Conservation (phyloP, 2,888 invertebrate genomes). For the Tipula lateralis region DNA sequence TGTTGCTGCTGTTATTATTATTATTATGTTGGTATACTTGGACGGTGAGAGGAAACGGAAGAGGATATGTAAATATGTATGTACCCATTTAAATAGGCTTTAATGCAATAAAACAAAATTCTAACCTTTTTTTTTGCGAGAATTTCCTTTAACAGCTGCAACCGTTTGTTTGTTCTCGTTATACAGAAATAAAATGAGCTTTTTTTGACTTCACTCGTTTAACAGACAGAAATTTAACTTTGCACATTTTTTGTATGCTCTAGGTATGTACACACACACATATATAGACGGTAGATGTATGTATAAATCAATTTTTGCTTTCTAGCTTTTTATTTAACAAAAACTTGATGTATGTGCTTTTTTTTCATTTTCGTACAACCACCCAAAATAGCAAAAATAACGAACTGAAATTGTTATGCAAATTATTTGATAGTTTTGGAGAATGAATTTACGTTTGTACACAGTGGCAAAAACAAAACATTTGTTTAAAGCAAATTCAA, state of each 20-base stretch:
- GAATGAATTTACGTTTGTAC: neutral
- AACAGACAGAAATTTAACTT: slow-evolving; percentile 7
- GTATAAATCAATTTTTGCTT: slow-evolving; percentile 16
- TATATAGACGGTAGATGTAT: neutral
- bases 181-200: neutral
- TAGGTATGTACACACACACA: no score
- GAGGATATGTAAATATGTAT: neutral
- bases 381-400: neutral
- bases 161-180: neutral
- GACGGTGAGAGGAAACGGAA: neutral
- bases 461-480: neutral
- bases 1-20: neutral
- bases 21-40: neutral
- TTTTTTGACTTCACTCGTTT: neutral
- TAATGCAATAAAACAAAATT: neutral
- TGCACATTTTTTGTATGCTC: neutral
- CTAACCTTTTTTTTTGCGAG: neutral
- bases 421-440: neutral
- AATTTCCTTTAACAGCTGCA: neutral
- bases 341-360: slow-evolving; percentile 11
- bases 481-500: neutral
- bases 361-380: neutral
- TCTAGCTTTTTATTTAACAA: neutral
- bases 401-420: neutral
- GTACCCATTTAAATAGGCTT: neutral